phyloP scores from a whole-genome alignment of 2,888 invertebrate genomes.

The Choristoneura rosaceana region DNA sequence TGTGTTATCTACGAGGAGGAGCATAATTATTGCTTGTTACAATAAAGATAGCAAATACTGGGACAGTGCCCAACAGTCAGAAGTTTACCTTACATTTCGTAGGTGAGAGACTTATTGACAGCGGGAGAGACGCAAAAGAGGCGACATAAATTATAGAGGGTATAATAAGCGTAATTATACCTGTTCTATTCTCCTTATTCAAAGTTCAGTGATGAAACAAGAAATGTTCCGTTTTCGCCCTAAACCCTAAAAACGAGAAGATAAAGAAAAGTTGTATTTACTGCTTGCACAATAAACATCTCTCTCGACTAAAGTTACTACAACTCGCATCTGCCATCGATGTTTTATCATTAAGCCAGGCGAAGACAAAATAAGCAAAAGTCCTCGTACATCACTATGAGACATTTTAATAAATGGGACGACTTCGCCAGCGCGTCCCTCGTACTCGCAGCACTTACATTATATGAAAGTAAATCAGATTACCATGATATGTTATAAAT shows the following conservation, averaged over 20 bases:
- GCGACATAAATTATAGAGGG: too few species aligned
- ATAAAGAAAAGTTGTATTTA: slow-evolving; percentile 1
- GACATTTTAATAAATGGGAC: slow-evolving; percentile 37
- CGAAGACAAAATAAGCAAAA: slow-evolving; percentile 30
- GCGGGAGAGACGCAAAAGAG: too few species aligned
- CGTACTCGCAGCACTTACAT: slow-evolving; percentile 22
- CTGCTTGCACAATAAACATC: background rate
- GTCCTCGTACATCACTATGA: slow-evolving; percentile 30
- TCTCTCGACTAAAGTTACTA: slow-evolving; percentile 17
- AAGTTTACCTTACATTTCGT: too few species aligned
- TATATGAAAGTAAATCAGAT: slow-evolving; percentile 31
- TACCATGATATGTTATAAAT: background rate
- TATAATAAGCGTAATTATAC: too few species aligned
- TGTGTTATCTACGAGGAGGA: too few species aligned
- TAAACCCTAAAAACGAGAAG: slow-evolving; percentile 1
- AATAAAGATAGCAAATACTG: too few species aligned
- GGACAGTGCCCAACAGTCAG: too few species aligned
- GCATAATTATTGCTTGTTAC: too few species aligned
- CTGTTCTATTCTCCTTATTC: too few species aligned
- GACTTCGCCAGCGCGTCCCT: slow-evolving; percentile 10
- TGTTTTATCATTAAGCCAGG: slow-evolving; percentile 34
- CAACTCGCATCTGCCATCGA: slow-evolving; percentile 35
- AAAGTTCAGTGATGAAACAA: background rate
- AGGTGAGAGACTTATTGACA: too few species aligned
- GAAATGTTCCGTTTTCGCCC: background rate